A percentile compares a stretch with the other conserved stretches of the same genome.
Conservation (phyloP, 2,888 invertebrate species). For the Orthosia gothica region DNA sequence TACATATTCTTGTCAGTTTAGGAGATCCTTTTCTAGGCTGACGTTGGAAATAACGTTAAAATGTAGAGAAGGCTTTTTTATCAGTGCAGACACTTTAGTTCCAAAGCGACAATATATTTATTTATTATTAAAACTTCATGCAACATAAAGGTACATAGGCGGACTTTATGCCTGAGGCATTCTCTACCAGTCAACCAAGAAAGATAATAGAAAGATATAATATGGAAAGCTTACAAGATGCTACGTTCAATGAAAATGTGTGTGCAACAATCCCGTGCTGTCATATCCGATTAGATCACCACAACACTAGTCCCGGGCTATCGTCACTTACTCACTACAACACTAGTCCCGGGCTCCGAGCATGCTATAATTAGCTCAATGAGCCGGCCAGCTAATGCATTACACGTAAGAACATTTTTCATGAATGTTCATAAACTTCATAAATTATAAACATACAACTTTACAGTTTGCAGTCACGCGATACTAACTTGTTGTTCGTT, state of each 20-base stretch:
- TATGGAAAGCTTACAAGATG: too few species aligned
- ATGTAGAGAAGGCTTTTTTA: not conserved
- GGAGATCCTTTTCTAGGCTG: not conserved
- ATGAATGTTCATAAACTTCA: conserved; percentile 43
- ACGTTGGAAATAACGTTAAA: not conserved
- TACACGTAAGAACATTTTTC: conserved; percentile 39
- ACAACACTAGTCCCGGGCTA: not conserved
- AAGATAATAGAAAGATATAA: too few species aligned
- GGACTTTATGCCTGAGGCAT: too few species aligned
- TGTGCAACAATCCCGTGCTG: not conserved
- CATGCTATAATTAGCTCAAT: conserved; percentile 20
- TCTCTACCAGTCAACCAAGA: too few species aligned
- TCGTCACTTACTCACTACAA: not conserved
- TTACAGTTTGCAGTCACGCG: conserved; percentile 43
- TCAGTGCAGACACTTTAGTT: not conserved
- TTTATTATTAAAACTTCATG: too few species aligned
- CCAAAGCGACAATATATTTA: not conserved
- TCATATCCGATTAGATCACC: not conserved
- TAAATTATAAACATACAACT: conserved; percentile 17
- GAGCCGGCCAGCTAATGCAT: conserved; percentile 15
- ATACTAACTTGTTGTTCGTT: not conserved
- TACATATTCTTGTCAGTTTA: not conserved
- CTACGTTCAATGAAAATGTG: not conserved
- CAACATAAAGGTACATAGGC: too few species aligned
- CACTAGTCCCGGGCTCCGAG: not conserved